Conservation (phyloP, 2,113 vertebrate species). For the Girardinichthys multiradiatus region DNA sequence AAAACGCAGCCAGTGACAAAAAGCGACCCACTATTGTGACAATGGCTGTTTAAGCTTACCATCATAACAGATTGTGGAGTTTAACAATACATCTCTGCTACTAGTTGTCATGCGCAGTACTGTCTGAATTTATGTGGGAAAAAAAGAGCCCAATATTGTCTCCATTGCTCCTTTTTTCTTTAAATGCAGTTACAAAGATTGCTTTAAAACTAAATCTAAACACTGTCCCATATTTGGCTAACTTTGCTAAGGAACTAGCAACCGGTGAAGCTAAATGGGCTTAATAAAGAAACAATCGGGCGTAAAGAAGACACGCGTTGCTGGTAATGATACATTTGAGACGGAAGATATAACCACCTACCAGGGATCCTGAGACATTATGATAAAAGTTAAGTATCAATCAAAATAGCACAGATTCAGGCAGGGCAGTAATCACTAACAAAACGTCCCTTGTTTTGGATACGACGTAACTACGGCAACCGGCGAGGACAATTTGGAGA, state of each 20-base stretch:
- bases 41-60: too few species aligned
- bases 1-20: too few species aligned
- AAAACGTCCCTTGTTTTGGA: constrained; percentile 65
- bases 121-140: not conserved
- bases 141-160: not conserved
- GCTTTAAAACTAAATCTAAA: not conserved
- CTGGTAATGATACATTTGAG: not conserved
- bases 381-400: not conserved
- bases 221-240: not conserved
- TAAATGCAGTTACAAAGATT: not conserved
- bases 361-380: constrained; percentile 81
- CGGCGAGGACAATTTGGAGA: not conserved
- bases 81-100: too few species aligned
- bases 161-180: not conserved
- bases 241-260: constrained; percentile 14
- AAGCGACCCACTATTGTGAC: too few species aligned
- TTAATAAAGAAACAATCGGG: not conserved
- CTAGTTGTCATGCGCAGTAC: not conserved
- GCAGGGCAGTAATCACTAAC: not conserved
- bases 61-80: too few species aligned
- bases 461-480: constrained; percentile 68
- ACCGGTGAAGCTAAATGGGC: constrained; percentile 9
- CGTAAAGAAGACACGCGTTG: not conserved
- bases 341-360: constrained; percentile 27
- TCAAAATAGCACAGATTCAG: not conserved